These are phyloP conservation scores for Prunella strophiata DNA, from an alignment of 2,797 vertebrate genomes.

Conservation along the genomic window DNA sequence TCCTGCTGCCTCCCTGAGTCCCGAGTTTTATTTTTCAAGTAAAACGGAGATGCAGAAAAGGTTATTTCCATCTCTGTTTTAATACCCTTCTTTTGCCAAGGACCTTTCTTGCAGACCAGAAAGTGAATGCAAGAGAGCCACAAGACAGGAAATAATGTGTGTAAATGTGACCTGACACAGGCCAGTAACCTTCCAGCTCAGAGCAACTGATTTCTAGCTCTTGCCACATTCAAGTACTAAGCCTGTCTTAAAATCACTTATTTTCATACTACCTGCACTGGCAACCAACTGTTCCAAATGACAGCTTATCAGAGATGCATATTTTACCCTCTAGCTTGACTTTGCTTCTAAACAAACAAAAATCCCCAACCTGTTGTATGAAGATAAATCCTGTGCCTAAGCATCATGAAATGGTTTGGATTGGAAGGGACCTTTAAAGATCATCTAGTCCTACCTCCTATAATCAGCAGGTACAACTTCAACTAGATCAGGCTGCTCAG, in stretches of 20 bases:
- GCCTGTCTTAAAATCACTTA: conserved; percentile 3
- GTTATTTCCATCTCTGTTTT: background rate
- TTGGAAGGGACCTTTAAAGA: background rate
- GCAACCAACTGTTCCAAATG: background rate
- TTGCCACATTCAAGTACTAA: conserved; percentile 1
- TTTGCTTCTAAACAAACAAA: background rate
- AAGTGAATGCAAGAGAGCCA: background rate
- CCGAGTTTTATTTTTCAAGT: background rate
- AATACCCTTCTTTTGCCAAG: background rate
- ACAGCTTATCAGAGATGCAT: background rate
- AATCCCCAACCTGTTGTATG: background rate
- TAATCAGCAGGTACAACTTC: background rate
- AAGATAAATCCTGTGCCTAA: background rate
- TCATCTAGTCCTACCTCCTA: background rate
- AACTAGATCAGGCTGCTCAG: background rate
- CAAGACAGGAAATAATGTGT: background rate
- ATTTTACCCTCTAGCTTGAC: background rate
- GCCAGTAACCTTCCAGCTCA: conserved; percentile 2
- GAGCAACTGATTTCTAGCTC: conserved; percentile 47
- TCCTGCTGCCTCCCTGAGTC: background rate
- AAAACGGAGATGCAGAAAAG: background rate
- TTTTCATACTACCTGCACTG: background rate
- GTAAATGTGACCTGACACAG: conserved; percentile 7
- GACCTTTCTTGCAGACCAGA: background rate
- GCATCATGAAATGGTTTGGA: background rate